These are phyloP conservation scores for Hipparchia sbordonii DNA, from an alignment of 2,888 invertebrate species.

Conservation along the genomic window DNA sequence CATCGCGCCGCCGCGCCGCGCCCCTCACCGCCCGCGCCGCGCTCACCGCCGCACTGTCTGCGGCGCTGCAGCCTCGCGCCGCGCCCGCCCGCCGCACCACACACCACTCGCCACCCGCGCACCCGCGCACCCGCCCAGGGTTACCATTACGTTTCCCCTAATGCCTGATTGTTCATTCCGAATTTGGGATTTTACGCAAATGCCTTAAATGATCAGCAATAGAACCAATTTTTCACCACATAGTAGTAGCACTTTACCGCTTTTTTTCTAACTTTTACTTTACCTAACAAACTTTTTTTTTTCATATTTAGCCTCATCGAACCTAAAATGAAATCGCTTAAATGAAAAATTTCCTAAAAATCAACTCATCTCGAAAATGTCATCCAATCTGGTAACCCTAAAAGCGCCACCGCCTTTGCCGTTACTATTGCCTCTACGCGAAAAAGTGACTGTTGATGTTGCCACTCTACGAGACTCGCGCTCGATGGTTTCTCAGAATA, in stretches of 20 bases:
- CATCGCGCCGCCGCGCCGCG: constrained; percentile 84
- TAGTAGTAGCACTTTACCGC: background rate
- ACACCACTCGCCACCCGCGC: constrained; percentile 42
- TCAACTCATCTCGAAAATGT: background rate
- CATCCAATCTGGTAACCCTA: constrained; percentile 7
- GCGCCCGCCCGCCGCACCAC: constrained; percentile 47
- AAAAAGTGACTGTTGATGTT: constrained; percentile 43
- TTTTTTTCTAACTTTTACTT: background rate
- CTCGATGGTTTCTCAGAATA: constrained; percentile 27
- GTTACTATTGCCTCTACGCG: constrained; percentile 44
- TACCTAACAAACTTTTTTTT: background rate
- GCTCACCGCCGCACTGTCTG: constrained; percentile 71
- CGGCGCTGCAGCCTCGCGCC: constrained; percentile 72
- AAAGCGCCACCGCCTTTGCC: constrained; percentile 35
- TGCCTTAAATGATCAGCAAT: background rate
- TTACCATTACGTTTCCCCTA: constrained; percentile 11
- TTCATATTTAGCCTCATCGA: too few relatives aligned
- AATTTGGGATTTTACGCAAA: constrained; percentile 3
- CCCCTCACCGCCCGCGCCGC: constrained; percentile 61
- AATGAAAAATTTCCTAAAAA: background rate
- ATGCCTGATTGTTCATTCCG: constrained; percentile 1
- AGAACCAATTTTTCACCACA: background rate
- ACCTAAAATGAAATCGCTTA: background rate
- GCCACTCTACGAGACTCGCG: constrained; percentile 25
- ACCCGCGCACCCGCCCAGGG: constrained; percentile 42